phyloP scores from a whole-genome alignment of 23 tunicate genomes.

The Phallusia fumigata region DNA sequence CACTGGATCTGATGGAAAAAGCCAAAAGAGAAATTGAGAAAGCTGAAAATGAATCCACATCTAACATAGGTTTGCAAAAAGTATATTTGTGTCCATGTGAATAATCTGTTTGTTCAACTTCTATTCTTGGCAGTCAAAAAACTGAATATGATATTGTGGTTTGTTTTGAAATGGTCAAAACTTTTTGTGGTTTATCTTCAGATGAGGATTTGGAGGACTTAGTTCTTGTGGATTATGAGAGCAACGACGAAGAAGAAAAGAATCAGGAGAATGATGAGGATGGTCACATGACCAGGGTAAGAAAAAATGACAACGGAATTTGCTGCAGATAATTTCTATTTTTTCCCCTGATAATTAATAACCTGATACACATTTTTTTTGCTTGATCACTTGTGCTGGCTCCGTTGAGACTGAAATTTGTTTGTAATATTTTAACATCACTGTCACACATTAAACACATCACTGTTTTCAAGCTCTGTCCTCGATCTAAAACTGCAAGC shows the following conservation, averaged over 20 bases:
- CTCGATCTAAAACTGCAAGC: no score
- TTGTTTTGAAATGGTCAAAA: no score
- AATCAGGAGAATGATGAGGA: constrained; percentile 39
- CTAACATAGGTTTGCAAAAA: not conserved
- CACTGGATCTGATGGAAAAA: constrained; percentile 52
- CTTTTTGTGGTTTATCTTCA: not conserved
- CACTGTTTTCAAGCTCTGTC: no score
- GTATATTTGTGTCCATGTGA: not conserved
- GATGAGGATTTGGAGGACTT: constrained; percentile 13
- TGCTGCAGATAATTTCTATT: not conserved
- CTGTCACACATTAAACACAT: no score
- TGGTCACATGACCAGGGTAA: constrained; percentile 32
- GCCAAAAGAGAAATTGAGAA: constrained; percentile 60
- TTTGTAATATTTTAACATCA: no score
- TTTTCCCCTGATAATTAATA: no score
- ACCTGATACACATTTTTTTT: no score
- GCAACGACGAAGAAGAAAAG: constrained; percentile 58
- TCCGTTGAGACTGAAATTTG: no score
- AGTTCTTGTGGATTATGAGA: constrained; percentile 58
- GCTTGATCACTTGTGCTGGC: no score
- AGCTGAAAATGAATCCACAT: not conserved
- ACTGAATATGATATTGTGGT: no score
- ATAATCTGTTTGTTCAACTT: not conserved
- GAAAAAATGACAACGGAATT: not conserved
- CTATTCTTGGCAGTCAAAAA: no score